Evolutionary conservation across 2,113 vertebrate genomes (phyloP).

Genomic region (Chauna torquata): DNA sequence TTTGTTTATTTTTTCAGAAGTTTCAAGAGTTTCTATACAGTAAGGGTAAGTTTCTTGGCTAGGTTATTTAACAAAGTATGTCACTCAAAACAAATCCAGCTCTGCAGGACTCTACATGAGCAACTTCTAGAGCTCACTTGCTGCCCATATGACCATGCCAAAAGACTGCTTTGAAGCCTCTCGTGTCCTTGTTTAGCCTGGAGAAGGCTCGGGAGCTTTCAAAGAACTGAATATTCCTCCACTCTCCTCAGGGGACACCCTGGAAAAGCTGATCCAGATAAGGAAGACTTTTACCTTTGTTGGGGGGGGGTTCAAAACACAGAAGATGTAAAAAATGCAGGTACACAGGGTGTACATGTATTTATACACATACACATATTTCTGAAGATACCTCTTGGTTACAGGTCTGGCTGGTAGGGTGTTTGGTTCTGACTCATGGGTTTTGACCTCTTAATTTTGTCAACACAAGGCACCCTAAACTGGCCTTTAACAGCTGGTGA

Average conservation of each 20-base stretch:
- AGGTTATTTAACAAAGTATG: not conserved
- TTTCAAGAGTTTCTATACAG: not conserved
- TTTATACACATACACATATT: not conserved
- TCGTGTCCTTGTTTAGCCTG: not conserved
- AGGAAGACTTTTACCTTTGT: not conserved
- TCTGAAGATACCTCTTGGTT: not conserved
- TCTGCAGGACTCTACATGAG: not conserved
- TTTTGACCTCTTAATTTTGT: not conserved
- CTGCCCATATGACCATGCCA: not conserved
- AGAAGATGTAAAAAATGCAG: not conserved
- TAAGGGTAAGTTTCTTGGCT: not conserved
- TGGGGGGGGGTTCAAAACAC: not conserved
- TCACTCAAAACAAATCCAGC: not conserved
- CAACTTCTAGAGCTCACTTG: not conserved
- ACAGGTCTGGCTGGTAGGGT: not conserved
- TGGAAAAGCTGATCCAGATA: not conserved
- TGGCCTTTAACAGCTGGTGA: not conserved
- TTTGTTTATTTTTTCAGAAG: not conserved
- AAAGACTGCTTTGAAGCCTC: not conserved
- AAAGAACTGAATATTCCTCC: not conserved
- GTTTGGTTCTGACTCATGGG: not conserved
- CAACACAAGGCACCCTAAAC: not conserved
- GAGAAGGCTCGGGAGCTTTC: not conserved
- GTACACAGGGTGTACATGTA: accelerated
- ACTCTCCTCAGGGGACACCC: not conserved